Conservation (phyloP, 2,797 vertebrate species). For the Mormyrus hasselquistii region DNA sequence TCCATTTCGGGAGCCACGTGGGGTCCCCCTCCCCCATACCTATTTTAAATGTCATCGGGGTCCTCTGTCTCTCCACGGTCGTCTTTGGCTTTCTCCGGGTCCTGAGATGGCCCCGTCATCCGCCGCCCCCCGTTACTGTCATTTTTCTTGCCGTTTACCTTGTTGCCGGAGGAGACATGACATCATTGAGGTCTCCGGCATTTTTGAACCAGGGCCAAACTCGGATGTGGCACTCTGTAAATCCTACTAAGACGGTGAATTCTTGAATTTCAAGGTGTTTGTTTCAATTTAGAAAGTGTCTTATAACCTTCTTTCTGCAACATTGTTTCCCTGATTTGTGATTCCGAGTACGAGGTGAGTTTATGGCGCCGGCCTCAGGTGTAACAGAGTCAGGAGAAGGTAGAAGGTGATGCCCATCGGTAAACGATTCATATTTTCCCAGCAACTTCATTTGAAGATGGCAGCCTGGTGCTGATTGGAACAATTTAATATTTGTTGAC, state of each 20-base stretch:
- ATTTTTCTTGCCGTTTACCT: neutral
- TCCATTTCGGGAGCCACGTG: neutral
- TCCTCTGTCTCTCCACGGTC: constrained; percentile 2
- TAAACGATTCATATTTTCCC: neutral
- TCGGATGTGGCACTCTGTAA: neutral
- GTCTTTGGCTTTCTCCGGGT: neutral
- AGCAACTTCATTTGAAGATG: neutral
- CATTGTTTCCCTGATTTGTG: constrained; percentile 1
- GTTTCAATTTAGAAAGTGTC: constrained; percentile 4
- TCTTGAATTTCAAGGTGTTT: neutral
- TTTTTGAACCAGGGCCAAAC: constrained; percentile 10
- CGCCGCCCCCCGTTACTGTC: neutral
- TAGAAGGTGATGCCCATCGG: neutral
- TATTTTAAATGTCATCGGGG: neutral
- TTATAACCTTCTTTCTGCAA: neutral
- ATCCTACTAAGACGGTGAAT: neutral
- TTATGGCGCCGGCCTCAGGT: neutral
- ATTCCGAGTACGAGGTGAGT: neutral
- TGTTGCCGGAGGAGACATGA: neutral
- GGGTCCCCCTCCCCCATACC: neutral
- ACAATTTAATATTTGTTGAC: neutral
- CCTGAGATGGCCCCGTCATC: neutral
- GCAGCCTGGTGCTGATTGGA: neutral
- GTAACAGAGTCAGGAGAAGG: neutral
- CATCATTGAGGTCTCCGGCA: neutral